Conservation (phyloP, 2,888 invertebrate genomes). For the Aphodius sticticus region DNA sequence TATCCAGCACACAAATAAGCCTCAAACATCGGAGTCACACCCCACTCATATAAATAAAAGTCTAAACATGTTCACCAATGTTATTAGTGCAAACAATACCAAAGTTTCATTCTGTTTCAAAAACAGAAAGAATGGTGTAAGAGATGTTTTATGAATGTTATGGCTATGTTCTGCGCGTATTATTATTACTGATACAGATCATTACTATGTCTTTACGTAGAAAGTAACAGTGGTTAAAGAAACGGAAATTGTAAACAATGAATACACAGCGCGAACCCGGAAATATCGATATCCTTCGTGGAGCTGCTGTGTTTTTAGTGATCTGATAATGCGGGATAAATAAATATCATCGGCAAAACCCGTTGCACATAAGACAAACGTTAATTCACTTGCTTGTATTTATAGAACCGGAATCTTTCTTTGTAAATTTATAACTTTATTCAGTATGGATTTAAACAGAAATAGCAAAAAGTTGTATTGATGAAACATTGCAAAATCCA, state of each 20-base stretch:
- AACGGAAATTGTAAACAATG: background rate
- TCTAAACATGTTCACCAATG: no score
- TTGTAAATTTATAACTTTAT: background rate
- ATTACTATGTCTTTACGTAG: background rate
- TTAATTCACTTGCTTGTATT: background rate
- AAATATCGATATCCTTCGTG: background rate
- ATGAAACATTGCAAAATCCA: background rate
- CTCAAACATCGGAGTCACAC: no score
- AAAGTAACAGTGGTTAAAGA: background rate
- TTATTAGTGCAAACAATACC: no score
- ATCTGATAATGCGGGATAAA: background rate
- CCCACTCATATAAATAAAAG: no score
- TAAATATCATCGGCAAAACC: background rate
- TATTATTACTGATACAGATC: background rate
- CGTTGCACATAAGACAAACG: background rate
- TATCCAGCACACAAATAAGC: no score
- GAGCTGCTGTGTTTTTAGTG: background rate
- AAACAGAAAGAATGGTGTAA: no score
- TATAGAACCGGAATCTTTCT: background rate
- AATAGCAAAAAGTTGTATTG: background rate
- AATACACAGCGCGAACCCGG: background rate
- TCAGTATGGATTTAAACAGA: background rate
- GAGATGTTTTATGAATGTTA: no score
- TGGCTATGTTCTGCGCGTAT: no score
- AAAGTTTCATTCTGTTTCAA: no score